Conservation (phyloP, 2,888 invertebrate species). For the Papilio demoleus region DNA sequence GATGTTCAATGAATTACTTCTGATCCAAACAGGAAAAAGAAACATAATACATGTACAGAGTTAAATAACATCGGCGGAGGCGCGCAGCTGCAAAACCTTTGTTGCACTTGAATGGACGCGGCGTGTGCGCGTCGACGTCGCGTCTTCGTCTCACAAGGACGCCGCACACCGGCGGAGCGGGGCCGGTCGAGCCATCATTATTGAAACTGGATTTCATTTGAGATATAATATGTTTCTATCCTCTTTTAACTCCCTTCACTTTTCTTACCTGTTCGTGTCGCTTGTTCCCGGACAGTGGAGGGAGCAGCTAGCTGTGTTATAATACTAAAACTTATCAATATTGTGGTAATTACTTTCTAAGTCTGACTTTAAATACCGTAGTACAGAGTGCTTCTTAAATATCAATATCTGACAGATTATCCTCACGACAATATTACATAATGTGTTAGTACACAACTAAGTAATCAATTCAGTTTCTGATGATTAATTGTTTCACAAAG, state of each 20-base stretch:
- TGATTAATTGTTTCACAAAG: too few relatives aligned
- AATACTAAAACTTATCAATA: too few relatives aligned
- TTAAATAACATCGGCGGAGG: neutral
- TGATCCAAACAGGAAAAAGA: neutral
- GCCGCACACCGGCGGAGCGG: too few relatives aligned
- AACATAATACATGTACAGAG: neutral
- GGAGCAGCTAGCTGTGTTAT: too few relatives aligned
- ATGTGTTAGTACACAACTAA: too few relatives aligned
- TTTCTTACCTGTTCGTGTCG: neutral
- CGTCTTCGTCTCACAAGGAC: neutral
- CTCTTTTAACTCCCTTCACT: neutral
- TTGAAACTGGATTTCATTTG: neutral
- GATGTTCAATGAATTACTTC: neutral
- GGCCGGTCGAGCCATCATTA: too few relatives aligned
- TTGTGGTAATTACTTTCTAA: too few relatives aligned
- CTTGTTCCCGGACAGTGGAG: neutral
- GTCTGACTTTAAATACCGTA: too few relatives aligned
- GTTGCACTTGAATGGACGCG: neutral
- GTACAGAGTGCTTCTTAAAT: too few relatives aligned
- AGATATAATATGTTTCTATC: neutral
- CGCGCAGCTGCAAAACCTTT: constrained; percentile 2
- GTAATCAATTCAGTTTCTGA: too few relatives aligned
- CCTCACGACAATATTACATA: too few relatives aligned
- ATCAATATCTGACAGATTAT: too few relatives aligned
- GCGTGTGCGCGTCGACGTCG: neutral